Conservation (phyloP, 2,797 vertebrate genomes). For the Sphenodon punctatus region DNA sequence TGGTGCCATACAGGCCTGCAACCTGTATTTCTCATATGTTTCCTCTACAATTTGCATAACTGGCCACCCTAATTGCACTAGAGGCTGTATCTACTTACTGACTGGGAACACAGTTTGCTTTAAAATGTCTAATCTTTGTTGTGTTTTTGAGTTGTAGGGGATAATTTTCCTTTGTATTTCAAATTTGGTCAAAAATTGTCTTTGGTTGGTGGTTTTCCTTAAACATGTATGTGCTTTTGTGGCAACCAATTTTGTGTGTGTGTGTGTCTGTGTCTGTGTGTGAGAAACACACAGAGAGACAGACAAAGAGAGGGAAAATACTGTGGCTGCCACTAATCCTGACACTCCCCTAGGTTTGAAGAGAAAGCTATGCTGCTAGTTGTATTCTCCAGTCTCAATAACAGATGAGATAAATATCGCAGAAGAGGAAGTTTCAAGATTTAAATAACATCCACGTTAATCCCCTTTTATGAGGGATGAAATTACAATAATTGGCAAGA, state of each 20-base stretch:
- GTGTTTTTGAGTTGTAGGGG: neutral
- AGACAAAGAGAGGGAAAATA: too few relatives aligned
- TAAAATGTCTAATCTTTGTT: neutral
- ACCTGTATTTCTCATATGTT: too few relatives aligned
- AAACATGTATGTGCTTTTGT: neutral
- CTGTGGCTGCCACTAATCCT: neutral
- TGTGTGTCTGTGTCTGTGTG: neutral
- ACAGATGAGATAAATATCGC: neutral
- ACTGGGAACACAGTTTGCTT: neutral
- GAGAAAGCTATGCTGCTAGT: neutral
- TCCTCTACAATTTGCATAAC: too few relatives aligned
- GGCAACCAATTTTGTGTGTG: too few relatives aligned
- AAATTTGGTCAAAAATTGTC: too few relatives aligned
- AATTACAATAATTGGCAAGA: neutral
- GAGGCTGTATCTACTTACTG: accelerated
- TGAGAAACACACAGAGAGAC: too few relatives aligned
- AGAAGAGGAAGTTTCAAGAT: neutral
- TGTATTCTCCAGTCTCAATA: neutral
- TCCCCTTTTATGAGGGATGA: neutral
- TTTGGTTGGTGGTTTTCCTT: neutral
- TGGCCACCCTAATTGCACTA: too few relatives aligned
- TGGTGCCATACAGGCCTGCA: too few relatives aligned
- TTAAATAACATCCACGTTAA: neutral
- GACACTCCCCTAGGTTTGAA: neutral
- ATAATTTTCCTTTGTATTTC: neutral